Percentiles rank a stretch among this genome's conserved stretches.
Conservation (phyloP, 2,888 invertebrate species). For the Globia sparganii region DNA sequence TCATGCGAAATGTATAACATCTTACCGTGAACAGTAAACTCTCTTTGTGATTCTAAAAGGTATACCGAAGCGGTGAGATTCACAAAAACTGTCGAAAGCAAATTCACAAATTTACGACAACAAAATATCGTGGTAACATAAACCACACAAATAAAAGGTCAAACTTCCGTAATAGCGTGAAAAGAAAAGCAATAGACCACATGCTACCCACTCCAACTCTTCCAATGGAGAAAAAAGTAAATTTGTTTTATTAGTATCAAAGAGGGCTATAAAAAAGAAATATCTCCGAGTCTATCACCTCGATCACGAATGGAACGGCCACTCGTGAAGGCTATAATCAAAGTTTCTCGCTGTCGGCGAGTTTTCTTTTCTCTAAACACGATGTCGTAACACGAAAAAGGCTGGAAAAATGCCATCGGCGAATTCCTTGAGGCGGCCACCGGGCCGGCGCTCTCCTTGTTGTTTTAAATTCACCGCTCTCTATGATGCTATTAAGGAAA, state of each 20-base stretch:
- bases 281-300: conserved; percentile 87
- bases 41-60: conserved; percentile 75
- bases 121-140: conserved; percentile 73
- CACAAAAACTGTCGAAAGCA: conserved; percentile 73
- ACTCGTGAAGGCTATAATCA: conserved; percentile 89
- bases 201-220: conserved; percentile 83
- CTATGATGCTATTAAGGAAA: conserved; percentile 82
- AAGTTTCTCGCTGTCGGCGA: conserved; percentile 88
- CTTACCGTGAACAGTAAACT: conserved; percentile 79
- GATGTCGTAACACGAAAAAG: conserved; percentile 89
- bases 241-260: conserved; percentile 90
- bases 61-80: conserved; percentile 66
- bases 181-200: conserved; percentile 82
- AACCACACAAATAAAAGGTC: conserved; percentile 79
- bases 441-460: conserved; percentile 75
- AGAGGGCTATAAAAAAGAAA: conserved; percentile 88
- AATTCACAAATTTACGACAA: conserved; percentile 76
- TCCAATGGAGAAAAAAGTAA: conserved; percentile 83
- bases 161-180: conserved; percentile 80
- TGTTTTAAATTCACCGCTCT: conserved; percentile 84
- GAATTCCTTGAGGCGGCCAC: conserved; percentile 81
- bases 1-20: conserved; percentile 80
- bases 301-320: conserved; percentile 85
- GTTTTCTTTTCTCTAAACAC: conserved; percentile 89
- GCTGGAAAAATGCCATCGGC: conserved; percentile 88